phyloP scores from a whole-genome alignment of 2,888 invertebrate species.

The Lepidocyrtoides sp. region DNA sequence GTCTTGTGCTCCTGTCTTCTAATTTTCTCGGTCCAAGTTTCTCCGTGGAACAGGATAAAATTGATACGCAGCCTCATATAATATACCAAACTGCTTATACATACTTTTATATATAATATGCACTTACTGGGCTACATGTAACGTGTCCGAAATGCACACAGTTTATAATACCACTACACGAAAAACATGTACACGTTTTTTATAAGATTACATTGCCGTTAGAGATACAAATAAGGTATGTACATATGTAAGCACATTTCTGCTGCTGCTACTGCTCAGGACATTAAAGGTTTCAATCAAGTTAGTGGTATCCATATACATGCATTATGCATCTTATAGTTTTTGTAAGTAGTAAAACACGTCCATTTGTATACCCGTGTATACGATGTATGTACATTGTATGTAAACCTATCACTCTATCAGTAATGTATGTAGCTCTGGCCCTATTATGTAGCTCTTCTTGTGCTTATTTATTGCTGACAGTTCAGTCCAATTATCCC shows the following conservation, averaged over 20 bases:
- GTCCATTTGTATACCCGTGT: constrained; percentile 34
- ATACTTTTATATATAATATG: neutral
- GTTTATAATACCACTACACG: too few relatives aligned
- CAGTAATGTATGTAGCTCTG: constrained; percentile 21
- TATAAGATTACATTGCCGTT: too few relatives aligned
- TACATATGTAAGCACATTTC: neutral
- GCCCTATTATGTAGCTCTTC: constrained; percentile 67
- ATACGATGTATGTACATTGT: neutral
- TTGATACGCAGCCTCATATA: neutral
- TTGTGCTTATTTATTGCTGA: constrained; percentile 82
- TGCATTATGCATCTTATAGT: neutral
- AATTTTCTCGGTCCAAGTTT: constrained; percentile 65
- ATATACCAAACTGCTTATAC: neutral
- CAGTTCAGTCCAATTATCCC: constrained; percentile 82
- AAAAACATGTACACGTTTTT: too few relatives aligned
- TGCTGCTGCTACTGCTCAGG: neutral
- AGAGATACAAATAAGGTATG: neutral
- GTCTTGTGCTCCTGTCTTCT: constrained; percentile 54
- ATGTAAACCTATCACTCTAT: neutral
- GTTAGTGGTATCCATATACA: neutral
- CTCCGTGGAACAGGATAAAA: neutral
- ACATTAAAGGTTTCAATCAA: constrained; percentile 56
- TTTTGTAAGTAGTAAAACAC: neutral
- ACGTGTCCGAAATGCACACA: neutral
- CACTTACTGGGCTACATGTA: neutral